Evolutionary conservation across 2,113 vertebrate species (phyloP).

Genomic region (Leptobrachium leishanense): DNA sequence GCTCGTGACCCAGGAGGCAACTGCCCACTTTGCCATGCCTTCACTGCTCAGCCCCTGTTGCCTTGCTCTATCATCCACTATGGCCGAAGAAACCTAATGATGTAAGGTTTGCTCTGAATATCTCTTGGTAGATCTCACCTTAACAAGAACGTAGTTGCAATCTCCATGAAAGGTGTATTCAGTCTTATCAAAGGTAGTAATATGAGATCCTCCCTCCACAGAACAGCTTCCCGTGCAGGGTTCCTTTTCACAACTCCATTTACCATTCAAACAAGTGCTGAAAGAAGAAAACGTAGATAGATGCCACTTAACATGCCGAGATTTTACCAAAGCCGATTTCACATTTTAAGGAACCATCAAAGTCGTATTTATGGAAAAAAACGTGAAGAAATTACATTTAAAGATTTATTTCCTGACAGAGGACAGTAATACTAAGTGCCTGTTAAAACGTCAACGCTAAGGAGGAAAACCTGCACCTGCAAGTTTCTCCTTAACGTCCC

Average conservation of each 20-base stretch:
- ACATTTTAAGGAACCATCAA: not conserved
- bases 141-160: conserved; percentile 73
- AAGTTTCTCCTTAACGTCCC: too few species aligned
- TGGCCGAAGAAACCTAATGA: too few species aligned
- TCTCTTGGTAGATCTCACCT: conserved; percentile 42
- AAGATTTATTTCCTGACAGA: not conserved
- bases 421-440: too few species aligned
- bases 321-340: too few species aligned
- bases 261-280: conserved; percentile 61
- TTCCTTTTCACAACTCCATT: conserved; percentile 59
- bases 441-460: too few species aligned
- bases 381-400: not conserved
- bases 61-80: too few species aligned
- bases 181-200: conserved; percentile 75
- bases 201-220: conserved; percentile 63
- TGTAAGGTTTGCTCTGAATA: too few species aligned
- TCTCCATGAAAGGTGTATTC: conserved; percentile 67
- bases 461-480: too few species aligned
- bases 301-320: not conserved
- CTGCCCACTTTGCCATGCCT: too few species aligned
- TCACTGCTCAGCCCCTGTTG: too few species aligned
- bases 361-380: not conserved
- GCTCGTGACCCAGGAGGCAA: too few species aligned
- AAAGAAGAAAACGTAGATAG: not conserved
- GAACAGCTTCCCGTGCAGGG: conserved; percentile 62